phyloP scores from a whole-genome alignment of 2,888 invertebrate genomes.

The Apantesis nais region DNA sequence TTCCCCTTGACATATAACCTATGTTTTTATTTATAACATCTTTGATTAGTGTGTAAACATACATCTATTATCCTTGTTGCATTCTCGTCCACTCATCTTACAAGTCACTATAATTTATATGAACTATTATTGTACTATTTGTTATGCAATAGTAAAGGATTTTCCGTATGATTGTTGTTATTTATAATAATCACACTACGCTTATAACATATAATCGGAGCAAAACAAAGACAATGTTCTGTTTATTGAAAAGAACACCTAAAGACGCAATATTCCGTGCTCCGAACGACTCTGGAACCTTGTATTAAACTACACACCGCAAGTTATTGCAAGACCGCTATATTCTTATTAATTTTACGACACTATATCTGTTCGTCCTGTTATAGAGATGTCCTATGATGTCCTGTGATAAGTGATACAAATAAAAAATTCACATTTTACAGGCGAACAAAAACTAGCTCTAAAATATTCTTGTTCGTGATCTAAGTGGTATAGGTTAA shows the following conservation, averaged over 20 bases:
- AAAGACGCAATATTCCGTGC: too few relatives aligned
- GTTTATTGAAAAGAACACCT: background rate
- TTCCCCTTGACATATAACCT: background rate
- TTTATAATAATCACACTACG: background rate
- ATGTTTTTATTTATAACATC: background rate
- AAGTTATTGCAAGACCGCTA: background rate
- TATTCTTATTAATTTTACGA: background rate
- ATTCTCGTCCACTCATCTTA: constrained; percentile 4
- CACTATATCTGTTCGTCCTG: background rate
- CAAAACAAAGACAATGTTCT: background rate
- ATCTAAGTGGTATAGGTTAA: too few relatives aligned
- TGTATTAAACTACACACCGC: background rate
- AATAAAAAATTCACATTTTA: too few relatives aligned
- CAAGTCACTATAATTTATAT: background rate
- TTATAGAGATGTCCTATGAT: too few relatives aligned
- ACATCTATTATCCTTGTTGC: background rate
- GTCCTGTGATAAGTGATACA: too few relatives aligned
- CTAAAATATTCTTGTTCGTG: too few relatives aligned
- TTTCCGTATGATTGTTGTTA: constrained; percentile 5
- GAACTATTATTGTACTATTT: constrained; percentile 1
- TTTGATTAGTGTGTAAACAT: background rate
- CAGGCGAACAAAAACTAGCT: too few relatives aligned
- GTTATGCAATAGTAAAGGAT: constrained; percentile 1
- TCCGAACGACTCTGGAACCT: background rate
- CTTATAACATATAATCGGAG: background rate